A percentile compares a stretch with the other conserved stretches of the same genome.
Conservation (phyloP, 2,888 invertebrate species). For the Odontothrips loti region DNA sequence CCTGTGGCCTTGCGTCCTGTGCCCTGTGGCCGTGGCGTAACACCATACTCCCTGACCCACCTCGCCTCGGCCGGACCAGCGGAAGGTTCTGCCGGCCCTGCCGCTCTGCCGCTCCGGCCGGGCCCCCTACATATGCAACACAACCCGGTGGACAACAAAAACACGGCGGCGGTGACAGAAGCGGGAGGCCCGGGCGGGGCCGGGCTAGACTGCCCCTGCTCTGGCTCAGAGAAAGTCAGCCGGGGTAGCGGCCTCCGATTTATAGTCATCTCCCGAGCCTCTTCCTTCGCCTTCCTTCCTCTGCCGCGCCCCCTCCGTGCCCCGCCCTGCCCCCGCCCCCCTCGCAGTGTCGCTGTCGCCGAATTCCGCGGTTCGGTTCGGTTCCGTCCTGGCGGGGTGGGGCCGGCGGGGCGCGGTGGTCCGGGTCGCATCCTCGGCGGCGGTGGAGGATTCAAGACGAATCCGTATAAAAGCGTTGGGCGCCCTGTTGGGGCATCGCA, state of each 20-base stretch:
- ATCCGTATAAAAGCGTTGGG: constrained; percentile 16
- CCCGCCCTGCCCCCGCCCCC: not conserved
- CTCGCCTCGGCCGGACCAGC: not conserved
- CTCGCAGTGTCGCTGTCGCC: not conserved
- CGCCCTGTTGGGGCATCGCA: not conserved
- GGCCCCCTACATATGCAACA: too few species aligned
- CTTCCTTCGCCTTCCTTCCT: not conserved
- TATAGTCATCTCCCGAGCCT: not conserved
- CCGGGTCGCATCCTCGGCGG: not conserved
- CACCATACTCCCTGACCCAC: not conserved
- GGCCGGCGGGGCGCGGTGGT: not conserved
- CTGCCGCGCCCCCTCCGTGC: not conserved
- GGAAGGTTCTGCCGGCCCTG: not conserved
- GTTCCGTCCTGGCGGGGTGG: not conserved
- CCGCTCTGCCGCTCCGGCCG: not conserved
- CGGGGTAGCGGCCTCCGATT: not conserved
- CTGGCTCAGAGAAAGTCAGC: not conserved
- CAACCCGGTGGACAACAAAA: too few species aligned
- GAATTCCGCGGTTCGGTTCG: not conserved
- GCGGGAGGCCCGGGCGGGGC: too few species aligned
- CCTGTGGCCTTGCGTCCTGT: not conserved
- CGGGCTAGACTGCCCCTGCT: too few species aligned
- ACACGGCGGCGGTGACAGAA: too few species aligned
- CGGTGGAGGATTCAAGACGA: not conserved
- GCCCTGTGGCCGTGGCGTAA: not conserved